Evolutionary conservation across 1,140 invertebrate genomes (phyloP).

Genomic region (fruit fly (Drosophila melanogaster)): Release_6_plus_ISO1_MT NC_004354.4:3919001-3919500

Average conservation of each 20-base stretch:
- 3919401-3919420: background rate
- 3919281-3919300: background rate
- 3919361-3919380: conserved; percentile 64
- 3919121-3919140: too few species aligned
- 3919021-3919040: background rate
- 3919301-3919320: background rate
- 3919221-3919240: conserved; percentile 61
- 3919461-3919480: conserved; percentile 26
- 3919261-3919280: conserved; percentile 3
- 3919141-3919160: too few species aligned
- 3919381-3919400: conserved; percentile 1
- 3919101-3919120: too few species aligned
- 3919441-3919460: conserved; percentile 26
- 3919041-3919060: background rate
- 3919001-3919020: background rate
- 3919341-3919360: conserved; percentile 49
- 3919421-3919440: background rate
- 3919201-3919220: conserved; percentile 37
- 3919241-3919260: conserved; percentile 39
- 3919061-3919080: too few species aligned
- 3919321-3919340: conserved; percentile 27
- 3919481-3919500: conserved; percentile 30
- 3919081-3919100: too few species aligned
- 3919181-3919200: background rate
- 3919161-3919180: too few species aligned